Percentiles rank a stretch among this genome's conserved stretches.
These are phyloP conservation scores for Sussaba pulchella DNA, from an alignment of 2,888 invertebrate genomes.

Conservation along the genomic window DNA sequence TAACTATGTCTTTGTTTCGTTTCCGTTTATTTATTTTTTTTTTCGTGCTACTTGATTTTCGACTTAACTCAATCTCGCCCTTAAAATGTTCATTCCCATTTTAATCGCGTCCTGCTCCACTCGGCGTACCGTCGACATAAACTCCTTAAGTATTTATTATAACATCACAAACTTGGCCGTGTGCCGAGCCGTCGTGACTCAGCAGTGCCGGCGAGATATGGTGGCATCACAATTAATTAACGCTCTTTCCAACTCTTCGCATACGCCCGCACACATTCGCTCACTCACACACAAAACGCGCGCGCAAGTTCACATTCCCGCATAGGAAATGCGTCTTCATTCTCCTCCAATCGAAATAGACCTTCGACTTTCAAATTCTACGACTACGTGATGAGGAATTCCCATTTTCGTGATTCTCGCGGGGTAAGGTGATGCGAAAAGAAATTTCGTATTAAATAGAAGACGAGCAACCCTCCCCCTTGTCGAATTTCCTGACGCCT, in stretches of 20 bases:
- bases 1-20: neutral
- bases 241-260: slow-evolving; percentile 77
- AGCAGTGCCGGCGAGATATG: slow-evolving; percentile 89
- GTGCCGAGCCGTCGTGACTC: slow-evolving; percentile 83
- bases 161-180: slow-evolving; percentile 84
- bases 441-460: slow-evolving; percentile 8
- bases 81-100: slow-evolving; percentile 26
- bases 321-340: slow-evolving; percentile 64
- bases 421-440: slow-evolving; percentile 5
- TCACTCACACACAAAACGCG: slow-evolving; percentile 64
- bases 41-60: slow-evolving; percentile 32
- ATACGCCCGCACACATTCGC: slow-evolving; percentile 69
- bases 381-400: slow-evolving; percentile 59
- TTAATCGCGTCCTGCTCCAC: slow-evolving; percentile 38
- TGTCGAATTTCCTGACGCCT: neutral
- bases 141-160: slow-evolving; percentile 83
- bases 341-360: slow-evolving; percentile 50
- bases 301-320: slow-evolving; percentile 56
- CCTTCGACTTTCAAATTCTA: slow-evolving; percentile 64
- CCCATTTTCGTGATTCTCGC: slow-evolving; percentile 9
- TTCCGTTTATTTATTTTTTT: slow-evolving; percentile 35
- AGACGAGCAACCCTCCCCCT: neutral
- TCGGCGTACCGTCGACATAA: slow-evolving; percentile 69
- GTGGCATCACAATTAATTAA: slow-evolving; percentile 89
- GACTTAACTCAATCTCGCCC: slow-evolving; percentile 20